These are phyloP conservation scores for Eupithecia abbreviata DNA, from an alignment of 2,888 invertebrate species.

Conservation along the genomic window DNA sequence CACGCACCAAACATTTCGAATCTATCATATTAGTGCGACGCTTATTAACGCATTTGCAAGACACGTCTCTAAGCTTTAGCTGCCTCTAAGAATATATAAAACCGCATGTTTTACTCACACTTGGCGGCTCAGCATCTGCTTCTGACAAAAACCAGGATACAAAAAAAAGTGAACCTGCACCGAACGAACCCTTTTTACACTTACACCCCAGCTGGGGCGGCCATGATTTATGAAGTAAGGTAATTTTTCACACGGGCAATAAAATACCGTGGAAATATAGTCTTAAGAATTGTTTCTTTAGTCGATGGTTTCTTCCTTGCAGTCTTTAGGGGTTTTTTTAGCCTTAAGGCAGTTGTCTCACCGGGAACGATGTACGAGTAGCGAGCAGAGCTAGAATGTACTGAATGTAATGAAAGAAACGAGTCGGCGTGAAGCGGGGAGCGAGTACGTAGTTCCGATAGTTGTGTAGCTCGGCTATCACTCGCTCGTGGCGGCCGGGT, in stretches of 20 bases:
- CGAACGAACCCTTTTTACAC: not conserved
- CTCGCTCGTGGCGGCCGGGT: too few relatives aligned
- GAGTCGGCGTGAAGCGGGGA: too few relatives aligned
- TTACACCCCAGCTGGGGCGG: conserved; percentile 18
- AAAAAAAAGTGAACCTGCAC: not conserved
- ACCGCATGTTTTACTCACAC: not conserved
- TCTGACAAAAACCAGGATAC: conserved; percentile 3
- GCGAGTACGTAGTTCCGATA: too few relatives aligned
- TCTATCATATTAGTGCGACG: not conserved
- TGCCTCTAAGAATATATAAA: not conserved
- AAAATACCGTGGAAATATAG: not conserved
- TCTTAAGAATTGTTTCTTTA: not conserved
- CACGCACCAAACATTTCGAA: too few relatives aligned
- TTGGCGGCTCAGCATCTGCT: not conserved
- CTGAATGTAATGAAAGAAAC: too few relatives aligned
- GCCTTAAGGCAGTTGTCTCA: too few relatives aligned
- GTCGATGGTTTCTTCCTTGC: not conserved
- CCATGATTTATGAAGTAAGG: conserved; percentile 5
- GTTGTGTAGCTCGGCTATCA: too few relatives aligned
- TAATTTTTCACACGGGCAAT: not conserved
- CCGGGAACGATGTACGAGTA: too few relatives aligned
- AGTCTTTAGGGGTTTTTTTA: not conserved
- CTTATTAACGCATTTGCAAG: not conserved
- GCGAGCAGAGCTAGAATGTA: too few relatives aligned
- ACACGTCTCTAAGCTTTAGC: not conserved